Conservation (phyloP, 2,797 vertebrate genomes). For the Nannoperca australis region DNA sequence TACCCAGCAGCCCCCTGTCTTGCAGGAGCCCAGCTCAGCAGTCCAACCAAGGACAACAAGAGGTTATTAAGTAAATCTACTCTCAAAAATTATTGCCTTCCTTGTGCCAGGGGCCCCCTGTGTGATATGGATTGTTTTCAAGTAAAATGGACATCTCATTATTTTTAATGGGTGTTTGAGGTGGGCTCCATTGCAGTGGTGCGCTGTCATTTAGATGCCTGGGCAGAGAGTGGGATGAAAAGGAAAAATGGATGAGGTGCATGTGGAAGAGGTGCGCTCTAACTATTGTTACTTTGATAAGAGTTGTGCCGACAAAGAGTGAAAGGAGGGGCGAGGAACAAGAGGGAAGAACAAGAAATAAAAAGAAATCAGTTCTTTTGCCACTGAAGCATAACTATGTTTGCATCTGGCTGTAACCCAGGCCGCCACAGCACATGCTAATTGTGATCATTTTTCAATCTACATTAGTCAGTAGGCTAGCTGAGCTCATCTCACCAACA, state of each 20-base stretch:
- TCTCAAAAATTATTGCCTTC: slow-evolving; percentile 71
- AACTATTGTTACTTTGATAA: slow-evolving; percentile 63
- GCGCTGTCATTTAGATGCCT: slow-evolving; percentile 72
- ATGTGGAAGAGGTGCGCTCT: slow-evolving; percentile 38
- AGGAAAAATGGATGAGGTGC: slow-evolving; percentile 59
- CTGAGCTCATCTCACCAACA: slow-evolving; percentile 43
- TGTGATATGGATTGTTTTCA: slow-evolving; percentile 83
- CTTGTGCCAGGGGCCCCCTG: slow-evolving; percentile 54
- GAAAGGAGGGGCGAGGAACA: not conserved
- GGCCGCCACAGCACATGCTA: slow-evolving; percentile 60
- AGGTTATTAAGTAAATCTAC: slow-evolving; percentile 81
- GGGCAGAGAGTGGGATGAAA: slow-evolving; percentile 69
- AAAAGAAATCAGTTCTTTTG: not conserved
- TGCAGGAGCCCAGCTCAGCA: slow-evolving; percentile 57
- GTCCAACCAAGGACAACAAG: slow-evolving; percentile 74
- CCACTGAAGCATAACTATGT: slow-evolving; percentile 46
- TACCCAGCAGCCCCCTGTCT: slow-evolving; percentile 37
- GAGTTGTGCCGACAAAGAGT: not conserved
- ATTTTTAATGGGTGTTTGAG: slow-evolving; percentile 86
- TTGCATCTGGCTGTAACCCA: slow-evolving; percentile 62
- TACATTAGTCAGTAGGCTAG: slow-evolving; percentile 71
- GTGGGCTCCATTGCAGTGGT: slow-evolving; percentile 69
- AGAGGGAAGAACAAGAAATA: not conserved
- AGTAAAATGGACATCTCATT: slow-evolving; percentile 85
- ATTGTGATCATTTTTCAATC: slow-evolving; percentile 82